These are phyloP conservation scores for Limenitis camilla DNA, from an alignment of 2,888 invertebrate species.

Conservation along the genomic window DNA sequence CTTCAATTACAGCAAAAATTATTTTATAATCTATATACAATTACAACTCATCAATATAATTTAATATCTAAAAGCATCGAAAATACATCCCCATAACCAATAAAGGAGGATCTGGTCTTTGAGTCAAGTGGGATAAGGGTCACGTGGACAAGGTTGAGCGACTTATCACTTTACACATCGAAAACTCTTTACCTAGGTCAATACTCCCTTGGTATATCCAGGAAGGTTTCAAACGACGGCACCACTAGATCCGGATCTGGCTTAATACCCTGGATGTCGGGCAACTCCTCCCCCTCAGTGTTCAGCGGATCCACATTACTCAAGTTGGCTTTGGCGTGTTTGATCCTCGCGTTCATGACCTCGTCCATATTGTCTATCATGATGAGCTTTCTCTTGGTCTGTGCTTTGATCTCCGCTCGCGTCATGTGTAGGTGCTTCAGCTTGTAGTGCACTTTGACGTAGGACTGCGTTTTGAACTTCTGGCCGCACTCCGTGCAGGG, in stretches of 20 bases:
- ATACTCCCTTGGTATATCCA: slow-evolving; percentile 25
- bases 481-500: slow-evolving; percentile 42
- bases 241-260: slow-evolving; percentile 15
- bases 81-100: too few relatives aligned
- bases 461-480: slow-evolving; percentile 42
- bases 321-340: background rate
- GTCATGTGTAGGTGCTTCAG: slow-evolving; percentile 43
- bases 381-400: slow-evolving; percentile 28
- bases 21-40: too few relatives aligned
- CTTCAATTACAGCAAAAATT: too few relatives aligned
- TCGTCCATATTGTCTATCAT: slow-evolving; percentile 20
- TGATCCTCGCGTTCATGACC: slow-evolving; percentile 17
- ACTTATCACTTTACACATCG: too few relatives aligned
- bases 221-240: slow-evolving; percentile 29
- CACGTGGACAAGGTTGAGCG: too few relatives aligned
- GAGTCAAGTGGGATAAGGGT: too few relatives aligned
- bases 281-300: background rate
- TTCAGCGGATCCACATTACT: slow-evolving; percentile 9
- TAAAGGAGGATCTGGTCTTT: too few relatives aligned
- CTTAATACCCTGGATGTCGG: slow-evolving; percentile 10
- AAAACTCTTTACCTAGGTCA: too few relatives aligned
- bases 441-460: slow-evolving; percentile 43
- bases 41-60: too few relatives aligned
- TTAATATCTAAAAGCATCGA: too few relatives aligned
- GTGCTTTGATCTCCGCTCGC: slow-evolving; percentile 35